These are phyloP conservation scores for Araneus ventricosus DNA, from an alignment of 1,140 invertebrate genomes.

Conservation along the genomic window DNA sequence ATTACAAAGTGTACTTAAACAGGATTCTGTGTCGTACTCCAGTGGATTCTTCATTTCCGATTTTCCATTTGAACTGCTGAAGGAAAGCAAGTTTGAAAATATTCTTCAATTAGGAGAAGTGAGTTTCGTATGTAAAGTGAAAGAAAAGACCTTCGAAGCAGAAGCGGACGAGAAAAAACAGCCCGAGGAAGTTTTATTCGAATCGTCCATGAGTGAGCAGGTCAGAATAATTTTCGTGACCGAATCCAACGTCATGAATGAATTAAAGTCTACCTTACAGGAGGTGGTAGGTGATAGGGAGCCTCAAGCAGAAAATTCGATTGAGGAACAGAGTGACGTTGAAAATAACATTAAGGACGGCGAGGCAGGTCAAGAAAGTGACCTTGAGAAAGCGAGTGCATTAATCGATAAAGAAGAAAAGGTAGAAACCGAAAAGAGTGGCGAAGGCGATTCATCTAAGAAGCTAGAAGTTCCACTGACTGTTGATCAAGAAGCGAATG, in stretches of 20 bases:
- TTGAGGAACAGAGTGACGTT: background rate
- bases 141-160: conserved; percentile 2
- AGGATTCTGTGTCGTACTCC: conserved; percentile 58
- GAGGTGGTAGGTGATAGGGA: background rate
- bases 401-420: conserved; percentile 23
- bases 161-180: background rate
- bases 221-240: conserved; percentile 61
- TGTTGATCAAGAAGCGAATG: background rate
- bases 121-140: conserved; percentile 58
- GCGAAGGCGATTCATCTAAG: background rate
- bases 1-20: conserved; percentile 30
- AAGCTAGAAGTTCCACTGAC: background rate
- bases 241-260: conserved; percentile 52
- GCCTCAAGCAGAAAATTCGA: background rate
- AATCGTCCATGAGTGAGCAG: conserved; percentile 31
- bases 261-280: conserved; percentile 41
- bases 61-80: conserved; percentile 58
- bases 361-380: background rate
- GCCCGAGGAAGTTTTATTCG: conserved; percentile 5
- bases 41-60: conserved; percentile 63
- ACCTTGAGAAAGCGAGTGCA: background rate
- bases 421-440: background rate
- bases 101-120: conserved; percentile 48
- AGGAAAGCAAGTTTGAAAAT: conserved; percentile 5
- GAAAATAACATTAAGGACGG: background rate